Base-by-base conservation (phyloP, 2,113 vertebrate species). In the Ageneiosus marmoratus region DNA sequence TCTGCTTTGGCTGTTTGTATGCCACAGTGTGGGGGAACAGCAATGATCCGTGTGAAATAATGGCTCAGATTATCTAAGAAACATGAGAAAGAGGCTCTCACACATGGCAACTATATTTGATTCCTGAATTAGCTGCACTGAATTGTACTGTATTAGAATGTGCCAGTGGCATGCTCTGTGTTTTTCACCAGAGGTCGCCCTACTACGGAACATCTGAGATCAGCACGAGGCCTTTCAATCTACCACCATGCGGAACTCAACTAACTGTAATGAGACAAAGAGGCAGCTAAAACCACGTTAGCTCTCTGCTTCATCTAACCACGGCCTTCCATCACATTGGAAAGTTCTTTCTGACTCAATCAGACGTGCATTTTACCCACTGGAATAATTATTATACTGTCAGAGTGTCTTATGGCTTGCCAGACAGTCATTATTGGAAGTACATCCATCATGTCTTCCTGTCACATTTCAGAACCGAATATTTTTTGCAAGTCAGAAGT, bases 101-200 rank as follows among this genome's bases (percentile, higher is more conserved):
- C 58, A 79, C 46, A 51, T 37, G 32, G 5, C 32, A 55, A 24
- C 73, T 76, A 32, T 53, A 76, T 53, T 37, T 44, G 1, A 24
- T 65, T 29, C 60, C 24, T 32, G 77, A 63, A 79, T 46, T 18
- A 63, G 51, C 20, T 58, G 34, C 37, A 58, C 20, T n/a, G 32
- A 63, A 32, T 27, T 56, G 24, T 13, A 58, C 12, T 37, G 32
- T 44, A 65, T 77, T 41, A 32, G 29, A 51, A 62, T n/a, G 13
- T 5, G 5, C 34, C 0, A 16, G 50, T 69, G 50, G 9, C 46
- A 69, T 5, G 10, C 24, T 24, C 32, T 77, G 37, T 24, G 27
- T 81, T 83, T 80, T 37, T 88, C 90, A 92, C 88, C 83, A 91
- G 91, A 90, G 90, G 90, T 90, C 89, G 84, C 89, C 80, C 81